Evolutionary conservation across 2,888 invertebrate species (phyloP).

Genomic region (Ophion costatus): DNA sequence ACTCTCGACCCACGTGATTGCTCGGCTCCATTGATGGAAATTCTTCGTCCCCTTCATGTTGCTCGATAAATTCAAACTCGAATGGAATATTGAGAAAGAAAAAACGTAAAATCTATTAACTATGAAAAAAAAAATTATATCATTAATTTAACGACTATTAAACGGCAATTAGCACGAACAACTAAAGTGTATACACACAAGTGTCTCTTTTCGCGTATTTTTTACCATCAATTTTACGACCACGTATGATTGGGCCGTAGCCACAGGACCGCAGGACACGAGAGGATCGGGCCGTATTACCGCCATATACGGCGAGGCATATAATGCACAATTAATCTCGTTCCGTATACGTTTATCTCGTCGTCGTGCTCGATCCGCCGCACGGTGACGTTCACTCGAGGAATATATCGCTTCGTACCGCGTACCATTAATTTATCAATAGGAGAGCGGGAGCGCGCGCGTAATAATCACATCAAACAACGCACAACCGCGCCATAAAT

Average conservation of each 20-base stretch:
- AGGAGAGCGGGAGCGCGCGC: constrained; percentile 63
- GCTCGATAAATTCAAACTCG: background rate
- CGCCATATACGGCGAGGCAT: background rate
- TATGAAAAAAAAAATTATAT: too few relatives aligned
- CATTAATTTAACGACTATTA: too few relatives aligned
- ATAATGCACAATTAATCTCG: constrained; percentile 2
- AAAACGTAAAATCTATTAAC: background rate
- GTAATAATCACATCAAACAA: constrained; percentile 79
- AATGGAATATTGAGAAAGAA: background rate
- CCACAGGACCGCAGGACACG: background rate
- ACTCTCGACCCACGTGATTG: background rate
- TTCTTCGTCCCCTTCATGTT: background rate
- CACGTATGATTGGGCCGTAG: background rate
- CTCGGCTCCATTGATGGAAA: background rate
- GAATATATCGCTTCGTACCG: constrained; percentile 40
- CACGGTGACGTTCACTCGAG: constrained; percentile 26
- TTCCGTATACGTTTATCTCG: constrained; percentile 25
- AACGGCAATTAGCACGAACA: too few relatives aligned
- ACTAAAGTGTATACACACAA: background rate
- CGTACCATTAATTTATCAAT: constrained; percentile 79
- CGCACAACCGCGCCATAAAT: constrained; percentile 77
- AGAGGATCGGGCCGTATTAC: background rate
- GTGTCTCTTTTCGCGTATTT: background rate
- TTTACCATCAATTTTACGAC: background rate
- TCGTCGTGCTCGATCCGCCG: constrained; percentile 58